Base-by-base conservation (phyloP, 2,797 vertebrate genomes). In the Pogoniulus pusillus region DNA sequence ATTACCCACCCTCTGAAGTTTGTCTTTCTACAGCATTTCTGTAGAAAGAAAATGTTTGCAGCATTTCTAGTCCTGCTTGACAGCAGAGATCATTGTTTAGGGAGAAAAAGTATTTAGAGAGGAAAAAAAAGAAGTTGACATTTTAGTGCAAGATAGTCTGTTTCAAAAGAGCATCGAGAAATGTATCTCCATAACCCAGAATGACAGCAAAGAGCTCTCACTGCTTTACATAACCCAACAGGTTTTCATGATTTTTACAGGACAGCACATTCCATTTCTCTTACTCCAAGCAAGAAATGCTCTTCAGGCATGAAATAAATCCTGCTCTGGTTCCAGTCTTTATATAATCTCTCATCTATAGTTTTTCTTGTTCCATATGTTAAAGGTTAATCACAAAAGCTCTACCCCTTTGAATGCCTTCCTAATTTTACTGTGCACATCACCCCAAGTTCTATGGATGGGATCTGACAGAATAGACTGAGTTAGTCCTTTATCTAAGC, bases 261-360 rank as follows among this genome's bases (percentile, higher is more conserved):
- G 54, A 78, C 90, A 94, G 88, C 53, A 93, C 87, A 91, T 89
- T 87, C 85, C 81, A 76, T 77, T 69, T 85, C 69, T 93, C 66
- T 73, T 77, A n/a, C 37, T 92, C 54, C 80, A 92, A 92, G 78
- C 73, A 71, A 78, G 65, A 78, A 39, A 74, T 17, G 43, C 58
- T 90, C 72, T 74, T 92, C 88, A 88, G 86, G 93, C 90, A 93
- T 62, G 70, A 95, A 94, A 93, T 37, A 80, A 91, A 58, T 70
- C 26, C 30, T 90, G 75, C 63, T 86, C 58, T 60, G 35, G 59
- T 88, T 89, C 91, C 83, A 79, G 58, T 59, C 75, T 43, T 94
- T 95, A 93, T 71, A 93, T 93, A 93, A 91, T 51, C 60, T 35
- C 41, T 76, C 76, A 66, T 29, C 37, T 39, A 41, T 63, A 95